phyloP scores from a whole-genome alignment of 2,888 invertebrate species.

The Tenthredo notha region DNA sequence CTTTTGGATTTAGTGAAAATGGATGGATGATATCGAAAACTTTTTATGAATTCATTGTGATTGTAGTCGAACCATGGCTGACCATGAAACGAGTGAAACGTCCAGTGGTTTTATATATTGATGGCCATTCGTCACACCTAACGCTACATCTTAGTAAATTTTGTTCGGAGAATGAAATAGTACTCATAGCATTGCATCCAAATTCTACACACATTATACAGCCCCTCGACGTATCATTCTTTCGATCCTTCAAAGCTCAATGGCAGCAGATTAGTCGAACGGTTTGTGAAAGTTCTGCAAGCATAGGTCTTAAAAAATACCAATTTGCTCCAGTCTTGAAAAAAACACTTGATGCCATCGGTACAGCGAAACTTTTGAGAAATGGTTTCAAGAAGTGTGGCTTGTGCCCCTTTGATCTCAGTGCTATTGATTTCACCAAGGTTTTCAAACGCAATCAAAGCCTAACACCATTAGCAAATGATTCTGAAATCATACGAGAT shows the following conservation, averaged over 20 bases:
- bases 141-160: conserved; percentile 64
- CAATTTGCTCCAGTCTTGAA: conserved; percentile 63
- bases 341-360: conserved; percentile 58
- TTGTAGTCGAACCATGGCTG: conserved; percentile 54
- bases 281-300: conserved; percentile 8
- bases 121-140: conserved; percentile 65
- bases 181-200: conserved; percentile 62
- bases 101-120: conserved; percentile 63
- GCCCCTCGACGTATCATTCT: conserved; percentile 71
- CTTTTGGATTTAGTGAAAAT: background rate
- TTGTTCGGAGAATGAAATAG: conserved; percentile 63
- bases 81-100: conserved; percentile 61
- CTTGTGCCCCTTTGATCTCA: conserved; percentile 13
- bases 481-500: background rate
- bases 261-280: conserved; percentile 65
- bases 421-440: conserved; percentile 16
- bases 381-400: conserved; percentile 67
- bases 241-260: conserved; percentile 65
- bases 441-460: conserved; percentile 8
- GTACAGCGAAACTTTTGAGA: conserved; percentile 58
- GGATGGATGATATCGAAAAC: background rate
- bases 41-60: background rate
- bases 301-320: conserved; percentile 57
- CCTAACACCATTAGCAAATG: background rate
- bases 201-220: conserved; percentile 66